Percentiles rank a stretch among this genome's conserved stretches.
Conservation (phyloP, 1,140 invertebrate species). For the Papilio glaucus region DNA sequence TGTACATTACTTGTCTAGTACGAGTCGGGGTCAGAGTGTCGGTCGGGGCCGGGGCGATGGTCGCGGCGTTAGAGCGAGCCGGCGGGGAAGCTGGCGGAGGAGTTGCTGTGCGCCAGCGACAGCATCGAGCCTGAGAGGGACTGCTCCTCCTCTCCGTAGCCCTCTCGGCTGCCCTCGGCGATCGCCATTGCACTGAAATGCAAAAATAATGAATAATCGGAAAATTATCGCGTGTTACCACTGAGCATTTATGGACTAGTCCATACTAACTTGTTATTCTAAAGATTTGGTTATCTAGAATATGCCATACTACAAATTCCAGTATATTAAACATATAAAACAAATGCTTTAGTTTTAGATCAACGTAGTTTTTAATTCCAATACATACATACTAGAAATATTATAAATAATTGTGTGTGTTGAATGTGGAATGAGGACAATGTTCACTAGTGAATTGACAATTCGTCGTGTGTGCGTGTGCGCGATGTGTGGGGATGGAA, state of each 20-base stretch:
- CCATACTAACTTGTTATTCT: no score
- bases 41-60: conserved; percentile 32
- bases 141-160: conserved; percentile 93
- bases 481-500: neutral
- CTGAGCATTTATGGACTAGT: no score
- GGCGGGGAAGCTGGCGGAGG: conserved; percentile 93
- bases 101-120: conserved; percentile 96
- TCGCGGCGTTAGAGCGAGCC: conserved; percentile 88
- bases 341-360: no score
- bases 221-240: no score
- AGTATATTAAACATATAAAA: no score
- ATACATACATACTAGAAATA: no score
- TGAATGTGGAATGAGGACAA: no score
- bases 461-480: neutral
- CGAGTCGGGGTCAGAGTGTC: conserved; percentile 28
- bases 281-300: no score
- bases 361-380: no score
- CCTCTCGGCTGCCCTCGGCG: conserved; percentile 93
- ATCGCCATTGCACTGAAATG: conserved; percentile 93
- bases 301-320: no score
- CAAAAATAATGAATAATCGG: conserved; percentile 9
- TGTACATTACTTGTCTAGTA: neutral
- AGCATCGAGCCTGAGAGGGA: conserved; percentile 97
- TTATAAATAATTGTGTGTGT: no score
- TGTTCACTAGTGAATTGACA: no score